These are phyloP conservation scores for Lithophane leautieri DNA, from an alignment of 2,888 invertebrate species.

Conservation along the genomic window DNA sequence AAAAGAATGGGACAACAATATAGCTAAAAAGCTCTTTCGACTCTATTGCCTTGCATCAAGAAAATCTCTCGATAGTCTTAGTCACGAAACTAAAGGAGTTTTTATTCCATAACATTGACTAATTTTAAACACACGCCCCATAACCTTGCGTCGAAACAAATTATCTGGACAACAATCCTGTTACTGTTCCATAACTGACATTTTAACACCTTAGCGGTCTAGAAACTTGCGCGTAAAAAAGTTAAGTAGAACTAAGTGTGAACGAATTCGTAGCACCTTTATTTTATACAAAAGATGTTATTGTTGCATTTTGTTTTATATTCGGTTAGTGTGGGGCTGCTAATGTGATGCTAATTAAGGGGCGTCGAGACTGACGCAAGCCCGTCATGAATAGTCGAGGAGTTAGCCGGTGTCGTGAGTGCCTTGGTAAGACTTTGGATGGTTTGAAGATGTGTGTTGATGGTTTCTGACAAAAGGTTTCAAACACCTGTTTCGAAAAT, in stretches of 20 bases:
- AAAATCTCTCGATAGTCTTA: neutral
- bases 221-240: constrained; percentile 33
- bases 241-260: constrained; percentile 50
- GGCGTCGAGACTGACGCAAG: constrained; percentile 52
- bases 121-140: constrained; percentile 25
- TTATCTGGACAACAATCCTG: constrained; percentile 45
- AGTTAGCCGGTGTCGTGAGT: constrained; percentile 26
- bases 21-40: neutral
- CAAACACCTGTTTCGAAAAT: constrained; percentile 13
- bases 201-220: constrained; percentile 48
- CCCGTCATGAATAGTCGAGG: constrained; percentile 51
- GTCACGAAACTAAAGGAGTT: neutral
- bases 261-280: constrained; percentile 56
- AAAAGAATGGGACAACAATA: neutral
- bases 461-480: neutral
- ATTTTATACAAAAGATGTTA: constrained; percentile 61
- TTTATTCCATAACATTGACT: constrained; percentile 6
- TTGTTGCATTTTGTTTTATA: constrained; percentile 65
- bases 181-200: constrained; percentile 42
- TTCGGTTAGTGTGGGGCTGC: constrained; percentile 52
- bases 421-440: constrained; percentile 3
- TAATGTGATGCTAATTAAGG: constrained; percentile 58
- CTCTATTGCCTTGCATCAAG: neutral
- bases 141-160: constrained; percentile 31
- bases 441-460: constrained; percentile 3